Base-by-base conservation (phyloP, 1,140 invertebrate genomes). In the Pogonus chalceus region DNA sequence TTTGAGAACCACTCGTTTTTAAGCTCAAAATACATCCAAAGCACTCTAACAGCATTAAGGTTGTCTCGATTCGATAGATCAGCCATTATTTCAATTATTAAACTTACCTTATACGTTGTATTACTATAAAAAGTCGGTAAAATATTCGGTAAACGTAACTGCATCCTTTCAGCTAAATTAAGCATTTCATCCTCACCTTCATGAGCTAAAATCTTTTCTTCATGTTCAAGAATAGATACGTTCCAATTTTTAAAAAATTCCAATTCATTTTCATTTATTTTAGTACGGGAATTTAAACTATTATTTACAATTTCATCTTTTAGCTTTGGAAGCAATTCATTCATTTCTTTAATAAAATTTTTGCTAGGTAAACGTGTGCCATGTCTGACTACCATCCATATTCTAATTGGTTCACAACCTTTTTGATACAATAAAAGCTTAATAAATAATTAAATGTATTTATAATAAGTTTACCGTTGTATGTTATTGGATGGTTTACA, bases 131-230 rank as follows among this genome's bases (percentile, higher is more conserved):
- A 55, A 56, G 79, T 72, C 23, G 74, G 65, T 56, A 87, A 71
- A 12, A 87, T 31, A 7, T 62, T 53, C 3, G 80, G 79, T 69
- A 84, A 87, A 51, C 83, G 69, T 37, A 70, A 65, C 61, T 84
- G 79, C 70, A 80, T 82, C 62, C 85, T 74, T 63, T 80, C 75
- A 0, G 74, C 83, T 23, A 88, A 66, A 51, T 76, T 70, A 3
- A 79, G 64, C 67, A 87, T 72, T 70, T 88, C 84, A 62, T 78
- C 70, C 67, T 81, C 76, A 10, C 84, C 85, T 67, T 86, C 83
- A 12, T 68, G 62, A 2, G 79, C 72, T 23, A 87, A 62, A 60
- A 67, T 69, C 55, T 81, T 79, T 53, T 74, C 69, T 24, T 80
- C 65, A 1, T 67, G 60, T 31, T 61, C 22, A 9, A 60, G 61